phyloP scores from a whole-genome alignment of 1,140 invertebrate genomes.

The Dufourea novaeangliae region DNA sequence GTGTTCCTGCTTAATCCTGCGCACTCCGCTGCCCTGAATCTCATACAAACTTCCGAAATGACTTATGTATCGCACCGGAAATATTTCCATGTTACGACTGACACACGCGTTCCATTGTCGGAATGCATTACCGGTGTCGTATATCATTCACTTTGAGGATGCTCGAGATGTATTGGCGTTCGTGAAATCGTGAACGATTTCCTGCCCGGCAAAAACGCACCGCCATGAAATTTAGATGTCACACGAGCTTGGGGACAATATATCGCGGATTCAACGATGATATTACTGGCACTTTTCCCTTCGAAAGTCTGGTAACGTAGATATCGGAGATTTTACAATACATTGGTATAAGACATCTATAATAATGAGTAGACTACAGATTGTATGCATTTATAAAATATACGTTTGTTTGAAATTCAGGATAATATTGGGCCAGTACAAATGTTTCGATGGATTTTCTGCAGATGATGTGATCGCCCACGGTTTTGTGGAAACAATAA shows the following conservation, averaged over 20 bases:
- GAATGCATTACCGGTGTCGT: constrained; percentile 25
- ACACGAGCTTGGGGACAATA: neutral
- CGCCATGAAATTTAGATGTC: neutral
- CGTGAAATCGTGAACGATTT: neutral
- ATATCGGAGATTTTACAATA: neutral
- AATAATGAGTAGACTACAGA: no score
- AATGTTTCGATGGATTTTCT: no score
- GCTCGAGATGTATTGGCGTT: constrained; percentile 8
- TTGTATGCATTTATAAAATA: no score
- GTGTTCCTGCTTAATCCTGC: constrained; percentile 21
- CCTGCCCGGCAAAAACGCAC: neutral
- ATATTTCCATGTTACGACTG: constrained; percentile 8
- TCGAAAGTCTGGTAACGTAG: neutral
- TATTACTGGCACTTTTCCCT: neutral
- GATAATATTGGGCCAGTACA: no score
- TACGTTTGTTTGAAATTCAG: no score
- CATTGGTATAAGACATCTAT: no score
- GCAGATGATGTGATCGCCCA: no score
- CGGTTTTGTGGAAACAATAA: no score
- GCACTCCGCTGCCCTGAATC: constrained; percentile 1
- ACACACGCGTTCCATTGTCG: constrained; percentile 8
- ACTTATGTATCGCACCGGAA: constrained; percentile 33
- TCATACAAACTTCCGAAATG: constrained; percentile 17
- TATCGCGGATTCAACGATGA: neutral
- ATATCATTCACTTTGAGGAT: constrained; percentile 23